Evolutionary conservation across 2,113 vertebrate genomes (phyloP), one percentile per base, ranked within the genome.

Genomic region (Chaetops frenatus): DNA sequence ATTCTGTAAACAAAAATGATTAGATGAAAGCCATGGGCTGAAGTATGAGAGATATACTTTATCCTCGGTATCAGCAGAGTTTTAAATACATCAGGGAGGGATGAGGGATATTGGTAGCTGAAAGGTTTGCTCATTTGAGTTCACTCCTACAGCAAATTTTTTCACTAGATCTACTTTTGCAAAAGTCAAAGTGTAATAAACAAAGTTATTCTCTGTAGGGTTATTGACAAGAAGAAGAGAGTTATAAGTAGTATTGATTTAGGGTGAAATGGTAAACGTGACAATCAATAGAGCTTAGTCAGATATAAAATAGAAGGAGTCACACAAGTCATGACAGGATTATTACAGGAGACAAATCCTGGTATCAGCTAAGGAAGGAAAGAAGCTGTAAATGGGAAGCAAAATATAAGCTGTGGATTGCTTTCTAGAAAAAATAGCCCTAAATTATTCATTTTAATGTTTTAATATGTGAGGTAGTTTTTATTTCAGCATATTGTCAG

Each of bases 211-310:
- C 51, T 88, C 94, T 73, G 24, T 62, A 85, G 78, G 62, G 38
- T 67, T 93, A 92, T 79, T 58, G 85, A 67, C 79, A 86, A 53
- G 86, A 62, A 81, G 87, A 61, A 70, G 86, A 24, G 69, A 86
- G 66, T 94, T 90, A 66, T 85, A 81, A 91, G 78, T 88, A 70
- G 84, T 88, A 96, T 86, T 78, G 84, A 90, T 91, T 93, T 54
- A 53, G 64, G 91, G 90, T 92, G 82, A 96, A 97, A 88, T 33
- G 73, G 90, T 77, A 94, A 93, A 93, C 3, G 45, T 93, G 86
- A 94, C 90, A 90, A 94, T 95, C 90, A 95, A 94, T 96, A 95
- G 36, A 84, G 88, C 80, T 96, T 95, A 96, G 93, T 89, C 90
- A 94, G 88, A 94, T 88, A 95, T 67, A 93, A 93, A 94, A 67